Evolutionary conservation across 1,140 invertebrate genomes (phyloP).

Genomic region (Aphis craccivora): DNA sequence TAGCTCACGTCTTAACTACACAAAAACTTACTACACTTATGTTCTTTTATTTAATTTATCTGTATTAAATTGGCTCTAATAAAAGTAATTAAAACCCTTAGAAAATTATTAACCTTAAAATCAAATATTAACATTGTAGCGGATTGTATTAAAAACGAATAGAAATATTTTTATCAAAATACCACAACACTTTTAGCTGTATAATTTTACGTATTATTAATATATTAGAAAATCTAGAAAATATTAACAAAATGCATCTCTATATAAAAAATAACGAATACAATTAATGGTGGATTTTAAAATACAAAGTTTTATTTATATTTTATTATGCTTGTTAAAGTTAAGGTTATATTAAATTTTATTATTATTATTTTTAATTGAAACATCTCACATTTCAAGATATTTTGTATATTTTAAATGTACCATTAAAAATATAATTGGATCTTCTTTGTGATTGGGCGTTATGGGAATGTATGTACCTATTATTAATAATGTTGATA

Average conservation of each 20-base stretch:
- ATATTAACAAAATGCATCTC: not conserved
- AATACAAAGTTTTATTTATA: not conserved
- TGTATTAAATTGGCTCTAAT: not conserved
- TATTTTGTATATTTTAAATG: not conserved
- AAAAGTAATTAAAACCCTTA: not conserved
- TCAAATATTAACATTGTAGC: not conserved
- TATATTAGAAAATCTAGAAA: not conserved
- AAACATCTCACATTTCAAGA: not conserved
- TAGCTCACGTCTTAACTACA: not conserved
- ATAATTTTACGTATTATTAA: not conserved
- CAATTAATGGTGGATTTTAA: not conserved
- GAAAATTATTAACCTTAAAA: not conserved
- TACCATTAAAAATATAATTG: not conserved
- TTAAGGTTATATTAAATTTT: not conserved
- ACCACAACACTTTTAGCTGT: not conserved
- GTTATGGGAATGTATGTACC: not conserved
- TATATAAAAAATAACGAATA: not conserved
- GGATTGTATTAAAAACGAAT: not conserved
- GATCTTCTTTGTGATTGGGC: not conserved
- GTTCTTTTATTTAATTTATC: not conserved
- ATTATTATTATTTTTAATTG: slow-evolving; percentile 46
- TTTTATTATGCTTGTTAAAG: not conserved
- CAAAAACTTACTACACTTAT: not conserved
- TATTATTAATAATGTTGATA: not conserved
- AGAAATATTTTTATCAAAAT: not conserved